Evolutionary conservation across 64 coral and sea anemone genomes (phyloP), one percentile per base, ranked within the genome.

Genomic region (Montipora sp.): DNA sequence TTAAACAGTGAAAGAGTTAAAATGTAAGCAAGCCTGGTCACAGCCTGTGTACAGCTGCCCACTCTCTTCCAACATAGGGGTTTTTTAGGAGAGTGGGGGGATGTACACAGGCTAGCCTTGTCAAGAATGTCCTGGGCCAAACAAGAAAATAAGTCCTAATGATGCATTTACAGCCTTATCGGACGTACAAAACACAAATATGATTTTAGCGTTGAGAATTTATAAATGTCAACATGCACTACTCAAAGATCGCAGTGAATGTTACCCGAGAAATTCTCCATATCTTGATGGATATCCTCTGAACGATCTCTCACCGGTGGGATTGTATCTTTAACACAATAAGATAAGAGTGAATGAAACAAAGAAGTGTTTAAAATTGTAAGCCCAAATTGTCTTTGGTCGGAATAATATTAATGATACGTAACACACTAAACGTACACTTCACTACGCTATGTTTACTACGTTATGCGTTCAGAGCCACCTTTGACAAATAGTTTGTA

Each of bases 271-370:
- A 18, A 85, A 85, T 85, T 85, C 82, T 85, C 82, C 82, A 72
- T 85, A 85, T 85, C 82, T 85, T 85, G 61, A 59, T 85, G 61
- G 82, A 85, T 85, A 85, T 85, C 82, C 61, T 85, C 82, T 85
- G 82, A 72, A 72, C 61, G 59, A 83, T 85, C 82, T 85, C 63
- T 85, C 82, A 50, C 65, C 65, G 65, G 16, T 71, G 65, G 61
- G 65, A 85, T 24, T 85, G 82, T 71, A 85, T 85, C 82, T 85
- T 85, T 85, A 85, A 85, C 65, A 85, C 82, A 85, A 85, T 12
- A 85, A 85, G 61, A 85, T 18, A 85, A 85, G 45, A 85, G 75
- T 78, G 13, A 16, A 48, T 78, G 47, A 78, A 78, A 75, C 46
- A 45, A 3, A 46, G 12, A 75, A 27, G 36, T 45, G 73, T 75